phyloP scores from a whole-genome alignment of 2,888 invertebrate species.

The Spilosoma lubricipeda region DNA sequence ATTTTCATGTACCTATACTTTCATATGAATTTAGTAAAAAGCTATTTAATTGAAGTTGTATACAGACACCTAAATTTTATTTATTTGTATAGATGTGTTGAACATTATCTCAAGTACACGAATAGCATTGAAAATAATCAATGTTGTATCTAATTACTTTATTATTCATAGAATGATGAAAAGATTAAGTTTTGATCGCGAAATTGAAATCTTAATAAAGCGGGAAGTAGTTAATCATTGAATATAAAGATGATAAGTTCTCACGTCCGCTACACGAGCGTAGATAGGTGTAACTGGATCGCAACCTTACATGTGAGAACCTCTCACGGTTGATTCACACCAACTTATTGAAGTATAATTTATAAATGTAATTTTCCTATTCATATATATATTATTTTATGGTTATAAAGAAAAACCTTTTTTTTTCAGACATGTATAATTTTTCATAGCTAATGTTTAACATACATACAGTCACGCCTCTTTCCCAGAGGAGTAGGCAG shows the following conservation, averaged over 20 bases:
- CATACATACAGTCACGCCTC: too few species aligned
- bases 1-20: too few species aligned
- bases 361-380: conserved; percentile 53
- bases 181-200: conserved; percentile 36
- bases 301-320: conserved; percentile 71
- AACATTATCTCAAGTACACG: neutral
- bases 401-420: too few species aligned
- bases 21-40: too few species aligned
- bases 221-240: conserved; percentile 52
- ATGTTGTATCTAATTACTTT: conserved; percentile 6
- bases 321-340: conserved; percentile 71
- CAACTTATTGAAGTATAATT: conserved; percentile 64
- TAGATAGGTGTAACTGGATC: conserved; percentile 75
- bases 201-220: conserved; percentile 47
- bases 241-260: conserved; percentile 62
- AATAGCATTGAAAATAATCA: conserved; percentile 6
- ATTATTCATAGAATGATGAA: conserved; percentile 16
- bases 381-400: too few species aligned
- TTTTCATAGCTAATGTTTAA: too few species aligned
- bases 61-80: too few species aligned
- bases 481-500: too few species aligned
- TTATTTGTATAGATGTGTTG: neutral
- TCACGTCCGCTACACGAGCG: conserved; percentile 61
- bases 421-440: too few species aligned
- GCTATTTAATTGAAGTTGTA: too few species aligned